Conservation (phyloP, 2,888 invertebrate species). For the Chelonus formosanus region DNA sequence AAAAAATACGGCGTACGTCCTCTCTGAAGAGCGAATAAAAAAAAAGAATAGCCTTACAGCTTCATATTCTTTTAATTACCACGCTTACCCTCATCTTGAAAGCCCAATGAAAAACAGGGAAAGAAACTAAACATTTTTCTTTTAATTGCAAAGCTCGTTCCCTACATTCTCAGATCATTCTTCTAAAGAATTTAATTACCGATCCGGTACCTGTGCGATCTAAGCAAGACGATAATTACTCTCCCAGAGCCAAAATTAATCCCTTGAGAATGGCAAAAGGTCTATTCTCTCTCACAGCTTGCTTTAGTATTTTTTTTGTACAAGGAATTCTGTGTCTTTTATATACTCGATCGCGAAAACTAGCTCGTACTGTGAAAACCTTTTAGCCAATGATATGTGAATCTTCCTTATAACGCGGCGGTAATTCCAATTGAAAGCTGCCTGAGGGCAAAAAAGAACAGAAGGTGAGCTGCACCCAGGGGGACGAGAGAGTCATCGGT, state of each 20-base stretch:
- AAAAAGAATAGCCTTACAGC: conserved; percentile 46
- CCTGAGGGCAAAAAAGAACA: conserved; percentile 9
- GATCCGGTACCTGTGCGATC: conserved; percentile 41
- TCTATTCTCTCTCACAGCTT: background rate
- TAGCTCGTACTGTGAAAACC: conserved; percentile 2
- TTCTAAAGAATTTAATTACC: conserved; percentile 64
- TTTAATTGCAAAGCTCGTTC: conserved; percentile 56
- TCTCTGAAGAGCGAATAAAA: background rate
- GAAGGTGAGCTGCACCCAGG: background rate
- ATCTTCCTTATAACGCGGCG: conserved; percentile 10
- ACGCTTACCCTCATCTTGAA: conserved; percentile 33
- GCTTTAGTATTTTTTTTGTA: too few species aligned
- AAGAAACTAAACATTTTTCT: conserved; percentile 61
- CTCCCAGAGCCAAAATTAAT: conserved; percentile 20
- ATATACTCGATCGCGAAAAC: background rate
- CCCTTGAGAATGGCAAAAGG: background rate
- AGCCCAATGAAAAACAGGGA: conserved; percentile 22
- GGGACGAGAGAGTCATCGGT: conserved; percentile 55
- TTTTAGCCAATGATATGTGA: background rate
- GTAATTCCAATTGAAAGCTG: conserved; percentile 26
- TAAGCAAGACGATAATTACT: conserved; percentile 40
- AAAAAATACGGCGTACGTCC: too few species aligned
- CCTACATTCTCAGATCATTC: conserved; percentile 58
- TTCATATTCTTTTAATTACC: conserved; percentile 64
- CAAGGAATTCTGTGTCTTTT: background rate